These are phyloP conservation scores for Neocrepidodera transversa DNA, from an alignment of 2,888 invertebrate species.

Conservation along the genomic window DNA sequence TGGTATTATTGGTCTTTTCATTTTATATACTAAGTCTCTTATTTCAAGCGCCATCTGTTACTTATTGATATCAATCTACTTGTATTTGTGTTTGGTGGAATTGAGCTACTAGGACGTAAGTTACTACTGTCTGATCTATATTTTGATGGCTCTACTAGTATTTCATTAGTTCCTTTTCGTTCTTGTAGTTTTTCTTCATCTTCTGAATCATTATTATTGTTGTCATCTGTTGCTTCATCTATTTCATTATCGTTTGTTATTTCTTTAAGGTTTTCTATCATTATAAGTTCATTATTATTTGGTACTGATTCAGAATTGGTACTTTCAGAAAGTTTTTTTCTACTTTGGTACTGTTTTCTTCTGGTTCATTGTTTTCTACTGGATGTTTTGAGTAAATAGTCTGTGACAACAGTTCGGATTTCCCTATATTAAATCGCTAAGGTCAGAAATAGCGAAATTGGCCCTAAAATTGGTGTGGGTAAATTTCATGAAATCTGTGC, in stretches of 20 bases:
- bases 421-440: no score
- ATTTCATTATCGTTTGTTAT: slow-evolving; percentile 29
- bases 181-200: slow-evolving; percentile 36
- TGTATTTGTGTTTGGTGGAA: neutral
- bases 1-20: no score
- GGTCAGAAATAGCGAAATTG: no score
- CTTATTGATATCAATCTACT: slow-evolving; percentile 12
- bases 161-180: slow-evolving; percentile 8
- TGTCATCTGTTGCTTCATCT: slow-evolving; percentile 13
- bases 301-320: no score
- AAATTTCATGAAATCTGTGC: no score
- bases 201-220: slow-evolving; percentile 33
- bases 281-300: slow-evolving; percentile 19
- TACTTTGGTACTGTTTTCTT: no score
- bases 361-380: neutral
- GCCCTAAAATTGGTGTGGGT: no score
- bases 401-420: no score
- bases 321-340: no score
- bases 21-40: no score
- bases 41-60: no score
- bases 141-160: slow-evolving; percentile 5
- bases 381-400: slow-evolving; percentile 26
- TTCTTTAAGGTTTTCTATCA: slow-evolving; percentile 11
- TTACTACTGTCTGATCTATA: slow-evolving; percentile 12
- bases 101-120: slow-evolving; percentile 5